Conservation (phyloP, 1,140 invertebrate genomes). For the Diabrotica undecimpunctata region DNA sequence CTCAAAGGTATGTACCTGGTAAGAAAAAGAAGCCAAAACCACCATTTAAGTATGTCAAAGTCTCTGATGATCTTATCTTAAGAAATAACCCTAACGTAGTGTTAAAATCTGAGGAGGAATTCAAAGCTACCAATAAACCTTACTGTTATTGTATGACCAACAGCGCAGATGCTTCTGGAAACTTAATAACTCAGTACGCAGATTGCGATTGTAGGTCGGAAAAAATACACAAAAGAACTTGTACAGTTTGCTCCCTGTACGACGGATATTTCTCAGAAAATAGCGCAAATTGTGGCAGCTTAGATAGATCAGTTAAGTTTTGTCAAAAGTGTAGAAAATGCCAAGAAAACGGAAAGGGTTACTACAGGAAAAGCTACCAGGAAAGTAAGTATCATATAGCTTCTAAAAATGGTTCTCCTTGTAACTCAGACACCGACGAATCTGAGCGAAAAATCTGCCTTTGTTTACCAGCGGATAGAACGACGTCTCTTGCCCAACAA, state of each 20-base stretch:
- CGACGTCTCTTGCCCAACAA: conserved; percentile 20
- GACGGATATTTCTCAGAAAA: conserved; percentile 14
- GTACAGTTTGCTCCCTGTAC: conserved; percentile 3
- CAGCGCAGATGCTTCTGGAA: background rate
- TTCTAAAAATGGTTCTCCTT: conserved; percentile 8
- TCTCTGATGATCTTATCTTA: conserved; percentile 36
- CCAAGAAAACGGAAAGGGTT: conserved; percentile 5
- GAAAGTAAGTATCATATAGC: conserved; percentile 3
- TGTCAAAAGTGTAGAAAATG: background rate
- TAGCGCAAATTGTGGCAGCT: conserved; percentile 8
- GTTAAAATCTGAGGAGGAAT: conserved; percentile 22
- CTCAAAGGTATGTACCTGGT: conserved; percentile 22
- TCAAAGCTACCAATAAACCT: conserved; percentile 4
- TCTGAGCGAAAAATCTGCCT: conserved; percentile 26
- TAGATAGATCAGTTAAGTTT: conserved; percentile 16
- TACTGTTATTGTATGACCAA: conserved; percentile 7
- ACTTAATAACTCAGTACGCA: conserved; percentile 11
- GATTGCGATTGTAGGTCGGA: background rate
- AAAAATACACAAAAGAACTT: conserved; percentile 13
- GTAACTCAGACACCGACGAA: conserved; percentile 11
- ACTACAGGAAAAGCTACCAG: background rate
- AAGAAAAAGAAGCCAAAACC: conserved; percentile 25
- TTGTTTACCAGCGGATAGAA: conserved; percentile 22
- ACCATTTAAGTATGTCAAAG: conserved; percentile 36
- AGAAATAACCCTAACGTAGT: conserved; percentile 27